phyloP scores from a whole-genome alignment of 1,140 invertebrate species.

The Bombus consobrinus region DNA sequence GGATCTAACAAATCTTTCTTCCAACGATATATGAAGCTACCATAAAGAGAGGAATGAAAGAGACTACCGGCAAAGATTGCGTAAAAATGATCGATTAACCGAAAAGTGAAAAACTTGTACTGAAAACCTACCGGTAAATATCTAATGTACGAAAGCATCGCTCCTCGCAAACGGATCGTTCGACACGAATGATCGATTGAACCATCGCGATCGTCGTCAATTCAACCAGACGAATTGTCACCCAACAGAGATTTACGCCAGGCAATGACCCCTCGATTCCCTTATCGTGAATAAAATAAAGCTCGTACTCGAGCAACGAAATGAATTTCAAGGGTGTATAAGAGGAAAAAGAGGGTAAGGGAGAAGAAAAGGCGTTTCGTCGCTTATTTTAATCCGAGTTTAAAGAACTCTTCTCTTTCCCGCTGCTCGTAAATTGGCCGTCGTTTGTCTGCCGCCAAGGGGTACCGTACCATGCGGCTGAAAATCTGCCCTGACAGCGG shows the following conservation, averaged over 20 bases:
- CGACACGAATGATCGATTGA: constrained; percentile 13
- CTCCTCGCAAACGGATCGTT: constrained; percentile 2
- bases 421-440: constrained; percentile 76
- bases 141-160: neutral
- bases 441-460: constrained; percentile 73
- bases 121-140: no score
- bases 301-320: constrained; percentile 36
- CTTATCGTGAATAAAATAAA: constrained; percentile 73
- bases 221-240: constrained; percentile 48
- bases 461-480: constrained; percentile 11
- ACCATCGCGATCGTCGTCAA: constrained; percentile 3
- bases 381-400: constrained; percentile 78
- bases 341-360: neutral
- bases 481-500: constrained; percentile 23
- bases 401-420: constrained; percentile 72
- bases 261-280: neutral
- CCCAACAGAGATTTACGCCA: constrained; percentile 5
- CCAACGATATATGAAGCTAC: neutral
- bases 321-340: constrained; percentile 58
- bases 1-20: neutral
- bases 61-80: neutral
- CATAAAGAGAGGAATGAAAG: neutral
- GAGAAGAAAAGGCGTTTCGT: constrained; percentile 5
- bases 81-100: neutral
- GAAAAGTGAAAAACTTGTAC: no score